Percentiles rank a stretch among this genome's conserved stretches.
Conservation (phyloP, 2,888 invertebrate genomes). For the Cepaea hortensis region DNA sequence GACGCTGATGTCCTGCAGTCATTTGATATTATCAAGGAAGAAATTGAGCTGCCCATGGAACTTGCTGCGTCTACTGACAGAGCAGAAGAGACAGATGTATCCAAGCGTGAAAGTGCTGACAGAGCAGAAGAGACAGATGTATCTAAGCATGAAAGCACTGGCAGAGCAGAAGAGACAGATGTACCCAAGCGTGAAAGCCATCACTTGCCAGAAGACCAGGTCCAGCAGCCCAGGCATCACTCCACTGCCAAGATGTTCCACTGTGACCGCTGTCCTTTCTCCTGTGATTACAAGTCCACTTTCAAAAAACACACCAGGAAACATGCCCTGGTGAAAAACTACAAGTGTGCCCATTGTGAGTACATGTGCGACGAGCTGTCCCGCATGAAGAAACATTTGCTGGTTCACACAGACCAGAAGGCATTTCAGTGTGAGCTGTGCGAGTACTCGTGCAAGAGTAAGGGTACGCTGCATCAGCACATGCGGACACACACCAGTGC, state of each 20-base stretch:
- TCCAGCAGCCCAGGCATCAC: not conserved
- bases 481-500: constrained; percentile 16
- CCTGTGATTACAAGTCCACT: constrained; percentile 44
- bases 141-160: not conserved
- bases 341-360: constrained; percentile 45
- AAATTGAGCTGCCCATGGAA: not conserved
- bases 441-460: constrained; percentile 32
- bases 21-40: constrained; percentile 17
- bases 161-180: not conserved
- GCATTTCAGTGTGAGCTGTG: constrained; percentile 37
- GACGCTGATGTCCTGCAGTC: not conserved
- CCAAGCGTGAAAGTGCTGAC: not conserved
- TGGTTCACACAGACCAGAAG: constrained; percentile 38
- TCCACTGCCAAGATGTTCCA: constrained; percentile 43
- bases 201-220: not conserved
- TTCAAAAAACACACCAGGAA: constrained; percentile 39
- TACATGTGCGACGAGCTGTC: constrained; percentile 38
- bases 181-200: not conserved
- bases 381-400: constrained; percentile 44
- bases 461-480: constrained; percentile 27
- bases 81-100: not conserved
- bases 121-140: not conserved
- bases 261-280: constrained; percentile 28
- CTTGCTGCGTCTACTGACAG: not conserved
- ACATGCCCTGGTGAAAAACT: constrained; percentile 30